Base-by-base conservation (phyloP, 2,113 vertebrate genomes). In the Syrmaticus mikado region DNA sequence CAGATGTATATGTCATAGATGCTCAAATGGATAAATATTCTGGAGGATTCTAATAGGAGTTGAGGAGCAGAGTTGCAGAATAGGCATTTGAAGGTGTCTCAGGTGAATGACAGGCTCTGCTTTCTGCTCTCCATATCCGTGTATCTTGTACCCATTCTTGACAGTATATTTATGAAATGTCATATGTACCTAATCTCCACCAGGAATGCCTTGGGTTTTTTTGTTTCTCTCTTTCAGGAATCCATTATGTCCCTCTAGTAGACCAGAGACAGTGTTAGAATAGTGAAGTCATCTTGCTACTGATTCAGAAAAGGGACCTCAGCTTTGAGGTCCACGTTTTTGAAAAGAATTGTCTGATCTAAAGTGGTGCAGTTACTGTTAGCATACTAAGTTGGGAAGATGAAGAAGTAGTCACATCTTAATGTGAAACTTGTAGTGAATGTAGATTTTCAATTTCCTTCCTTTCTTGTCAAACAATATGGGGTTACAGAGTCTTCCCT, bases 11-110 rank as follows among this genome's bases (percentile, higher is more conserved):
- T 85, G 68, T 80, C 72, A 85, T 32, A 68, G 67, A 71, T 74
- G 72, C 82, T 45, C 82, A 82, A 90, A 72, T 61, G 70, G 61
- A 24, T 92, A 90, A 78, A 64, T 61, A 36, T 84, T 77, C 70
- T 86, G 61, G 12, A 92, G 61, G 41, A 67, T 30, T 83, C 30
- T 67, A 81, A 8, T 67, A 81, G 32, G 22, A 64, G 20, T 62
- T 82, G 61, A 86, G 40, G 30, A 91, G 50, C 30, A 78, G 46
- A 50, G 13, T 20, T 64, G 11, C 41, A 81, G 20, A 90, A 93
- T 83, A 88, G 30, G 15, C 38, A 22, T n/a, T 67, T 64, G 32
- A 60, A 60, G 18, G 12, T 65, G 38, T 40, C 55, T 74, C 34
- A 72, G 73, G 46, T 61, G 19, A 85, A 91, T 71, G 50, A 27